These are phyloP conservation scores for Lycophotia porphyrea DNA, from an alignment of 2,888 invertebrate genomes.

Conservation along the genomic window DNA sequence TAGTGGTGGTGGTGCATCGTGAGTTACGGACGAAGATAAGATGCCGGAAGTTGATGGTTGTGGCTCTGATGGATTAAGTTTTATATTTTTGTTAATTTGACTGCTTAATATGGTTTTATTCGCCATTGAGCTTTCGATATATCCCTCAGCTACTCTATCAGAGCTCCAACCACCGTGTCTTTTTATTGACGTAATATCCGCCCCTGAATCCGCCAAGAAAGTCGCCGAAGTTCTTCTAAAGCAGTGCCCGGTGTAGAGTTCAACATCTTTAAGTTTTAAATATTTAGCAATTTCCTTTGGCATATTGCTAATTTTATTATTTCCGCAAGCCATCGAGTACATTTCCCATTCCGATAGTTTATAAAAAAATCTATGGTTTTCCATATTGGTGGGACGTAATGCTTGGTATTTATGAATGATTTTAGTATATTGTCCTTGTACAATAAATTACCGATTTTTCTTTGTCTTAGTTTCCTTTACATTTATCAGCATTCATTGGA, in stretches of 20 bases:
- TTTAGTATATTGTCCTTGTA: background rate
- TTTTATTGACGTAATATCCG: background rate
- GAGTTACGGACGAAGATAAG: too few relatives aligned
- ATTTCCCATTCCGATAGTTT: slow-evolving; percentile 1
- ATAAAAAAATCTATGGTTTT: background rate
- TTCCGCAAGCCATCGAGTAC: background rate
- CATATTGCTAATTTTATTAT: background rate
- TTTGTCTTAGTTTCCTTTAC: slow-evolving; percentile 3
- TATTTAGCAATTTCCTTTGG: background rate
- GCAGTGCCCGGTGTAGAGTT: slow-evolving; percentile 3
- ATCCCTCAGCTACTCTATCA: too few relatives aligned
- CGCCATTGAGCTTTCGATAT: too few relatives aligned
- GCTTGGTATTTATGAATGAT: slow-evolving; percentile 6
- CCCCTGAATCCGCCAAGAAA: background rate
- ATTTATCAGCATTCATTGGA: too few relatives aligned
- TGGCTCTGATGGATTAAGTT: too few relatives aligned
- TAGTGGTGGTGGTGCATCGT: too few relatives aligned
- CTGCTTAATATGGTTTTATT: too few relatives aligned
- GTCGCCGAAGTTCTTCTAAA: slow-evolving; percentile 7
- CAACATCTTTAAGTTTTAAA: slow-evolving; percentile 2
- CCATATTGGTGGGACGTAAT: slow-evolving; percentile 1
- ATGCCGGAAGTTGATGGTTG: too few relatives aligned
- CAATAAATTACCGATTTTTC: slow-evolving; percentile 1
- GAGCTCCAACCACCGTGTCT: too few relatives aligned
- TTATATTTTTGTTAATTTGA: too few relatives aligned